These are phyloP conservation scores for Drosophila nasuta DNA, from an alignment of 1,140 invertebrate genomes.

Conservation along the genomic window DNA sequence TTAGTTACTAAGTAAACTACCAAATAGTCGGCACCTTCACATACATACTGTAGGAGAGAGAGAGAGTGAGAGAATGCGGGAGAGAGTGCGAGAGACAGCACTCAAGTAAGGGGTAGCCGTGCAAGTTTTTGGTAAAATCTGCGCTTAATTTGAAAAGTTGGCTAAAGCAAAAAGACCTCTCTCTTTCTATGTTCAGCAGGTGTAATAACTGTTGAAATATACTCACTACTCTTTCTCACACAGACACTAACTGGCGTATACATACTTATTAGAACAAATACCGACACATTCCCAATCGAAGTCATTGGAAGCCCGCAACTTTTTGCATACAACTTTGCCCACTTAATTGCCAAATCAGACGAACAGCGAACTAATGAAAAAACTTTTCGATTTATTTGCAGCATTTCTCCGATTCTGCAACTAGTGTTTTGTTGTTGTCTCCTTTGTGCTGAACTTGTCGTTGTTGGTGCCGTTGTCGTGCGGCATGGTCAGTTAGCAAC, in stretches of 20 bases:
- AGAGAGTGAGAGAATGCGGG: background rate
- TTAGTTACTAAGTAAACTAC: constrained; percentile 82
- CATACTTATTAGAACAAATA: constrained; percentile 19
- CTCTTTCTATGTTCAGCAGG: constrained; percentile 47
- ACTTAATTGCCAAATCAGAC: constrained; percentile 69
- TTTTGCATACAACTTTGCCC: constrained; percentile 71
- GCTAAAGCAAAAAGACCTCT: constrained; percentile 51
- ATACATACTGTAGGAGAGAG: constrained; percentile 8
- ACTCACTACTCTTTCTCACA: constrained; percentile 1
- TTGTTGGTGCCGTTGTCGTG: constrained; percentile 3
- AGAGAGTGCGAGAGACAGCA: background rate
- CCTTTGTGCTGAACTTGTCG: background rate
- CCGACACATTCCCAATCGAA: constrained; percentile 33
- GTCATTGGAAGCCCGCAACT: constrained; percentile 49
- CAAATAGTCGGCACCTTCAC: constrained; percentile 51
- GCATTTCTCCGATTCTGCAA: constrained; percentile 30
- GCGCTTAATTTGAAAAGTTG: constrained; percentile 83
- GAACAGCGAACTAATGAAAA: constrained; percentile 72
- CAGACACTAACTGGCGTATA: constrained; percentile 8
- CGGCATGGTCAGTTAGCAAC: constrained; percentile 29
- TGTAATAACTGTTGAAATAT: constrained; percentile 53
- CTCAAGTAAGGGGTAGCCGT: constrained; percentile 18
- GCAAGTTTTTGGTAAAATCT: constrained; percentile 68
- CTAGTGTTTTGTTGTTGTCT: background rate
- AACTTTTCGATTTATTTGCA: constrained; percentile 68